Evolutionary conservation across 1,140 invertebrate species (phyloP).

Genomic region (Aporrectodea caliginosa): DNA sequence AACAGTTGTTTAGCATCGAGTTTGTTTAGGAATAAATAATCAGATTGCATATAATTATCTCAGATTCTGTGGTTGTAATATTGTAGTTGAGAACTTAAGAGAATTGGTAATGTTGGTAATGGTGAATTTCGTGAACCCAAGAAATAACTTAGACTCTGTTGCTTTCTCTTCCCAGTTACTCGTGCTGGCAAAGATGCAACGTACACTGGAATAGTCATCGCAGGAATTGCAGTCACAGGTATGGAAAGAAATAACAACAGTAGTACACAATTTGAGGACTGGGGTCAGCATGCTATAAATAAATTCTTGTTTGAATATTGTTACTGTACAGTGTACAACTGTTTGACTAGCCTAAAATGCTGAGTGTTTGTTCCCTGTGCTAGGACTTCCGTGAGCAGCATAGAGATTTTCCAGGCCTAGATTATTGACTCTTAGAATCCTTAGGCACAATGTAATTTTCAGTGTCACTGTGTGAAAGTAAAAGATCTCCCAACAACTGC

Average conservation of each 20-base stretch:
- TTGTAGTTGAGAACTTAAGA: no score
- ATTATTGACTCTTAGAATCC: no score
- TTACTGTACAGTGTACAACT: not conserved
- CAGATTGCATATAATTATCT: no score
- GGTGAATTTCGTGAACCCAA: not conserved
- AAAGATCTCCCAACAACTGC: no score
- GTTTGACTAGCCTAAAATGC: not conserved
- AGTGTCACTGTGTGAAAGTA: no score
- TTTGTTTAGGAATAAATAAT: not conserved
- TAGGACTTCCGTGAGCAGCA: no score
- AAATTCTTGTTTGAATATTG: not conserved
- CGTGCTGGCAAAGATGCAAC: slow-evolving; percentile 45
- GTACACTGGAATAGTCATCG: slow-evolving; percentile 41
- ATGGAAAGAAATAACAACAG: slow-evolving; percentile 7
- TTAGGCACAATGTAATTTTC: no score
- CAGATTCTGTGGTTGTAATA: not conserved
- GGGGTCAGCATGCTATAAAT: not conserved
- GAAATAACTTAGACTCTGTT: not conserved
- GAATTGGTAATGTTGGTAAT: no score
- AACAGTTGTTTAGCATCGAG: not conserved
- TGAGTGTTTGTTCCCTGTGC: no score
- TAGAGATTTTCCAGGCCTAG: not conserved
- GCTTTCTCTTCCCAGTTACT: slow-evolving; percentile 40
- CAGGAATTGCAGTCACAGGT: slow-evolving; percentile 44
- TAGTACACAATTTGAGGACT: not conserved